phyloP scores from a whole-genome alignment of 2,113 vertebrate species.

The Apteryx mantelli region DNA sequence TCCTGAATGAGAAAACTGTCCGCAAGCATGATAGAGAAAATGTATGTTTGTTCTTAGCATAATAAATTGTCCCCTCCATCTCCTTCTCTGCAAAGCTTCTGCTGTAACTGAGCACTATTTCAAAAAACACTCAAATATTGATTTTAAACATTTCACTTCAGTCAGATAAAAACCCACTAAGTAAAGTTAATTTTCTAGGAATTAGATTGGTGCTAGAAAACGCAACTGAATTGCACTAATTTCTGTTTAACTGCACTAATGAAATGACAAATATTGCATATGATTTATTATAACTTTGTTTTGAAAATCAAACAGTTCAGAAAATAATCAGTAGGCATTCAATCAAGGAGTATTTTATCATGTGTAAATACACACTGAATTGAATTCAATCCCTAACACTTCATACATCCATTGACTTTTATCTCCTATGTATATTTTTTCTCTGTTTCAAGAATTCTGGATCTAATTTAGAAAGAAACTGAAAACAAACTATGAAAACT shows the following conservation, averaged over 20 bases:
- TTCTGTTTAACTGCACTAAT: slow-evolving; percentile 62
- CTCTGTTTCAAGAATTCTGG: slow-evolving; percentile 49
- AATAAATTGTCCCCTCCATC: background rate
- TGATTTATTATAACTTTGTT: slow-evolving; percentile 67
- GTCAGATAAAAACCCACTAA: slow-evolving; percentile 61
- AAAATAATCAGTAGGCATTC: slow-evolving; percentile 62
- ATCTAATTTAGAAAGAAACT: slow-evolving; percentile 66
- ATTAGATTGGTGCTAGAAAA: slow-evolving; percentile 61
- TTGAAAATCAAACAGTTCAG: slow-evolving; percentile 64
- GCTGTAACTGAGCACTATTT: slow-evolving; percentile 40
- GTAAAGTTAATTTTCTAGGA: slow-evolving; percentile 69
- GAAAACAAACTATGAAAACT: slow-evolving; percentile 59
- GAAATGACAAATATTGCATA: slow-evolving; percentile 69
- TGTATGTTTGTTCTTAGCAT: background rate
- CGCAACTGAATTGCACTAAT: slow-evolving; percentile 33
- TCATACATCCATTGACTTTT: slow-evolving; percentile 54
- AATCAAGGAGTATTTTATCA: slow-evolving; percentile 36
- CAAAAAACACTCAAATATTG: slow-evolving; percentile 67
- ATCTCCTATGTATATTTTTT: slow-evolving; percentile 47
- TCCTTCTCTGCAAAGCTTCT: slow-evolving; percentile 12
- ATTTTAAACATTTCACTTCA: slow-evolving; percentile 75
- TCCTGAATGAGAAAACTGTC: background rate
- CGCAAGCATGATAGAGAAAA: background rate
- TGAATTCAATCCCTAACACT: slow-evolving; percentile 49
- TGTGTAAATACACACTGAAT: slow-evolving; percentile 32